Evolutionary conservation across 2,113 vertebrate genomes (phyloP).

Genomic region (Lycaon pictus): DNA sequence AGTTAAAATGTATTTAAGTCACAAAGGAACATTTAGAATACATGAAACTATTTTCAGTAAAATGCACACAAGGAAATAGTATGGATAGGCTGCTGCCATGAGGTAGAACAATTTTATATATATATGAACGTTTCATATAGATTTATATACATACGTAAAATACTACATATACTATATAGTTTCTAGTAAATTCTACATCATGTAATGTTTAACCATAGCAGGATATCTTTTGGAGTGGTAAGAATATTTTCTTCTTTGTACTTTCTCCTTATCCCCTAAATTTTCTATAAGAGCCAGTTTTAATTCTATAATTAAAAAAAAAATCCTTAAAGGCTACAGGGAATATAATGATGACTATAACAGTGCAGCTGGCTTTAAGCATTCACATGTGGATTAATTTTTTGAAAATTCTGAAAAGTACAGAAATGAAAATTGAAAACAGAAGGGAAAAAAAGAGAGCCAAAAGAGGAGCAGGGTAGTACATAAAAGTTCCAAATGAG

Average conservation of each 20-base stretch:
- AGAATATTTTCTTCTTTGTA: slow-evolving; percentile 37
- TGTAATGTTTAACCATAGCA: background rate
- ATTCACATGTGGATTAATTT: slow-evolving; percentile 47
- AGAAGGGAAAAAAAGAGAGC: slow-evolving; percentile 63
- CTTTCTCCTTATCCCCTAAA: slow-evolving; percentile 58
- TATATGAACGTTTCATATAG: background rate
- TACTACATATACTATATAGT: background rate
- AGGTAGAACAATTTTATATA: background rate
- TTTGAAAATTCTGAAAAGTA: slow-evolving; percentile 70
- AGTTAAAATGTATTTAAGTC: background rate
- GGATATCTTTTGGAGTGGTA: slow-evolving; percentile 16
- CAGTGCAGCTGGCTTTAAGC: slow-evolving; percentile 23
- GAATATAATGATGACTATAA: slow-evolving; percentile 23
- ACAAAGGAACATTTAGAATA: slow-evolving; percentile 23
- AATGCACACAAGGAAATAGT: background rate
- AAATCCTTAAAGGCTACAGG: slow-evolving; percentile 9
- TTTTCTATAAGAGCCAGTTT: slow-evolving; percentile 35
- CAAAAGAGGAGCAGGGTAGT: slow-evolving; percentile 67
- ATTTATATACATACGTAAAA: background rate
- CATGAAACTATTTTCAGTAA: background rate
- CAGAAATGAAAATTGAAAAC: slow-evolving; percentile 76
- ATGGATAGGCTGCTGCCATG: background rate
- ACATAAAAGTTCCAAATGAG: slow-evolving; percentile 58
- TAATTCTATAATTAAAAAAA: slow-evolving; percentile 60
- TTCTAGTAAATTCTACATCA: background rate